Evolutionary conservation across 2,113 vertebrate species (phyloP).

Genomic region (Hemichromis elongatus): DNA sequence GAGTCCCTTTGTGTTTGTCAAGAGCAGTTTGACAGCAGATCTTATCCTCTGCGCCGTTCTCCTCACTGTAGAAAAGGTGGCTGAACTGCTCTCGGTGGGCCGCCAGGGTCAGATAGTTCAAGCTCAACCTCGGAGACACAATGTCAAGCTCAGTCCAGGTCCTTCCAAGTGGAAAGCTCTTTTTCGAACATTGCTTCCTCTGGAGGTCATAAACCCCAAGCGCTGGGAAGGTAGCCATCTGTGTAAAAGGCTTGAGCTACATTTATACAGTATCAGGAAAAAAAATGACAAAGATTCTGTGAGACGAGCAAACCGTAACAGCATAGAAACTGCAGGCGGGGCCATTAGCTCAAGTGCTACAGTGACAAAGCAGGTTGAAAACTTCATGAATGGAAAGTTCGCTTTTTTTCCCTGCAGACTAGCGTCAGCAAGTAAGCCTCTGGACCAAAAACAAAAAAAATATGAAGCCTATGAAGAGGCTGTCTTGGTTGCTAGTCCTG

Average conservation of each 20-base stretch:
- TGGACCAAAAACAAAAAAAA: neutral
- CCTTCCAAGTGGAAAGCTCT: neutral
- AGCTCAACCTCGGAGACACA: neutral
- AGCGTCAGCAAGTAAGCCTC: neutral
- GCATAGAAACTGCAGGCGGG: neutral
- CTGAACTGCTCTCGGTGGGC: neutral
- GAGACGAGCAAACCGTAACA: neutral
- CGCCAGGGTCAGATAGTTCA: neutral
- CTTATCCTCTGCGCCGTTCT: slow-evolving; percentile 11
- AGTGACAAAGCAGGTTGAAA: neutral
- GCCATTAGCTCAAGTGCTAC: neutral
- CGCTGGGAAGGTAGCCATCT: neutral
- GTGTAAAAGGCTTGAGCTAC: neutral
- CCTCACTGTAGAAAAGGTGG: neutral
- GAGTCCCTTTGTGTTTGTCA: slow-evolving; percentile 39
- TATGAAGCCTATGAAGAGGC: too few species aligned
- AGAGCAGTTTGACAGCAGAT: slow-evolving; percentile 45
- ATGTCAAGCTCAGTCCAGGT: slow-evolving; percentile 1
- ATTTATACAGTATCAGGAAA: neutral
- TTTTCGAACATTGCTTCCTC: neutral
- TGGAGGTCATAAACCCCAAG: neutral
- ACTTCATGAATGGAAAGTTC: neutral
- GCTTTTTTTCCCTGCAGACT: neutral
- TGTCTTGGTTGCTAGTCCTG: neutral
- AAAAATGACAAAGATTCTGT: neutral